These are phyloP conservation scores for Nylanderia fulva DNA, from an alignment of 1,140 invertebrate species.

Conservation along the genomic window DNA sequence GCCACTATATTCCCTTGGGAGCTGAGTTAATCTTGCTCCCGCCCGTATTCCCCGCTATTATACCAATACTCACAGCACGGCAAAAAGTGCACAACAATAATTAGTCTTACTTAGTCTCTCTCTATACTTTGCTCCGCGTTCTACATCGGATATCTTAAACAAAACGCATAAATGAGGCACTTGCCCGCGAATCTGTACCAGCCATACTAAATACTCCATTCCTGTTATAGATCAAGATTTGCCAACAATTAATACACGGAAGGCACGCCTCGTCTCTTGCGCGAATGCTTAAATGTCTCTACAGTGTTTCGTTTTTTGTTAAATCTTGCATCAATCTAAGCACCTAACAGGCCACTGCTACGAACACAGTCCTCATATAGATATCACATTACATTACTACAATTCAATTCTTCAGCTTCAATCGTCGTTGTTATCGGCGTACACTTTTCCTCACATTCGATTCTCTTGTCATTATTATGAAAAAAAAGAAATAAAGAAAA, in stretches of 20 bases:
- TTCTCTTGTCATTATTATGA: conserved; percentile 47
- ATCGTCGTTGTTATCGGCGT: conserved; percentile 57
- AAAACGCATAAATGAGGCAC: conserved; percentile 75
- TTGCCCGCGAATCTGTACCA: conserved; percentile 71
- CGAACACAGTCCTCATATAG: conserved; percentile 84
- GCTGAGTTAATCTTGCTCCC: conserved; percentile 34
- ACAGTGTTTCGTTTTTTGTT: conserved; percentile 67
- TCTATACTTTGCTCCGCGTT: conserved; percentile 48
- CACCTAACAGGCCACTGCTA: conserved; percentile 85
- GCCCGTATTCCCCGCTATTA: conserved; percentile 52
- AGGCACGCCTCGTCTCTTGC: conserved; percentile 85
- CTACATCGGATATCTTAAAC: conserved; percentile 67
- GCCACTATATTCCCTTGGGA: conserved; percentile 9
- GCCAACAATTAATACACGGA: conserved; percentile 86
- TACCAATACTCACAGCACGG: conserved; percentile 75
- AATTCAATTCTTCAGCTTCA: conserved; percentile 57
- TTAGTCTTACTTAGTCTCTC: conserved; percentile 80
- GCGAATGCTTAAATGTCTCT: conserved; percentile 79
- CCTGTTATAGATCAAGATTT: conserved; percentile 81
- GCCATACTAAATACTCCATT: conserved; percentile 54
- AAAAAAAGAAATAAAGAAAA: conserved; percentile 43
- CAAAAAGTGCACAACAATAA: conserved; percentile 75
- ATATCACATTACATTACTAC: conserved; percentile 82
- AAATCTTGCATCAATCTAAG: conserved; percentile 78
- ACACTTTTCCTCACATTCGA: background rate